These are phyloP conservation scores for Cheiracanthium punctorium DNA, from an alignment of 2,888 invertebrate genomes.

Conservation along the genomic window DNA sequence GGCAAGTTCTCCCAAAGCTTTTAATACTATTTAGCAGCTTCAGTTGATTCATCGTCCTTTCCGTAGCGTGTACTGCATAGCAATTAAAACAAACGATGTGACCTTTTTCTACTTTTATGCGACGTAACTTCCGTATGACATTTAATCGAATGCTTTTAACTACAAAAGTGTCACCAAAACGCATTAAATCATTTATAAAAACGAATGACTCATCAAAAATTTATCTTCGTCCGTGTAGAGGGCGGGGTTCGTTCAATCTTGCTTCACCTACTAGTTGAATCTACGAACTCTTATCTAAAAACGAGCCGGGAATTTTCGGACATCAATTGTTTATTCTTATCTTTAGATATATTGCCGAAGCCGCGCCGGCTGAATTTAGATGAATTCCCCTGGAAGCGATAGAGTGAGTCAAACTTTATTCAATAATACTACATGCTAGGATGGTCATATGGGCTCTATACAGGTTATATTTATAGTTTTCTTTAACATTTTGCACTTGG, in stretches of 20 bases:
- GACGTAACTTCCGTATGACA: too few species aligned
- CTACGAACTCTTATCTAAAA: background rate
- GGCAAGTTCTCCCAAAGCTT: too few species aligned
- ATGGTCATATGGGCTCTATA: too few species aligned
- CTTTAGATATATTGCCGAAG: background rate
- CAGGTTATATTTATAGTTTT: too few species aligned
- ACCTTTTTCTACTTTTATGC: too few species aligned
- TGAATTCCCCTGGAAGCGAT: background rate
- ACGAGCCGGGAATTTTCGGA: background rate
- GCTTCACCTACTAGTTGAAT: background rate
- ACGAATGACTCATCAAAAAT: background rate
- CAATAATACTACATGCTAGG: too few species aligned
- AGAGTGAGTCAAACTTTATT: background rate
- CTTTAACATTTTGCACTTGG: too few species aligned
- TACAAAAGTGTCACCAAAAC: background rate
- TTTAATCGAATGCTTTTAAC: too few species aligned
- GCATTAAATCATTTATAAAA: background rate
- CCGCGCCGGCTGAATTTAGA: background rate
- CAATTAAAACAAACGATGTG: too few species aligned
- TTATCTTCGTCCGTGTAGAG: background rate
- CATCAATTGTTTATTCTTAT: constrained; percentile 1
- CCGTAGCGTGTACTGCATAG: too few species aligned
- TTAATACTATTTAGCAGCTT: too few species aligned
- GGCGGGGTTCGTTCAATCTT: background rate
- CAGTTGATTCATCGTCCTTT: too few species aligned